phyloP scores from a whole-genome alignment of 2,113 vertebrate species.

The Lophochroa leadbeateri region DNA sequence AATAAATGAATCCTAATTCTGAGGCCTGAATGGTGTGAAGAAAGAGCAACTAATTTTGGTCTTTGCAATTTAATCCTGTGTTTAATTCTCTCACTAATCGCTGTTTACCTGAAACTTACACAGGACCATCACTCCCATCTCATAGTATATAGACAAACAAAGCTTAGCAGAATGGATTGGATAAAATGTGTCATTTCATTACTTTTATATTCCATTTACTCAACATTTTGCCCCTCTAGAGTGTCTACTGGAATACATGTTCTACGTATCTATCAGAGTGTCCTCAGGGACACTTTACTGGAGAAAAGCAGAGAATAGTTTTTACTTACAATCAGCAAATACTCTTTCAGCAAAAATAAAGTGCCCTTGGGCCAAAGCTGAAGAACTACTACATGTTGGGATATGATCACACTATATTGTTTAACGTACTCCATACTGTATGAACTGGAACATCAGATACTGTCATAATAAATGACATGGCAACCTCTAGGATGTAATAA shows the following conservation, averaged over 20 bases:
- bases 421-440: neutral
- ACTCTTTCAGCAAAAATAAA: neutral
- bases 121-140: neutral
- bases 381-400: neutral
- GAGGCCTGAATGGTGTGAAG: neutral
- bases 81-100: neutral
- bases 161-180: neutral
- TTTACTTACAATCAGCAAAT: neutral
- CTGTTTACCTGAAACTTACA: neutral
- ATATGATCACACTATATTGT: neutral
- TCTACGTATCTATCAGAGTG: neutral
- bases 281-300: neutral
- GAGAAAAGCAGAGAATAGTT: neutral
- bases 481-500: neutral
- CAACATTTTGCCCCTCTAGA: neutral
- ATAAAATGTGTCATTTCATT: neutral
- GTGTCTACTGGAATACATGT: neutral
- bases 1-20: neutral
- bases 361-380: neutral
- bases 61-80: neutral
- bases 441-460: neutral
- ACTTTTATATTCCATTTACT: neutral
- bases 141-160: neutral
- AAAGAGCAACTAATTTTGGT: neutral
- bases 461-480: neutral